Conservation (phyloP, 2,888 invertebrate species). For the Xanthorhoe spadicearia region DNA sequence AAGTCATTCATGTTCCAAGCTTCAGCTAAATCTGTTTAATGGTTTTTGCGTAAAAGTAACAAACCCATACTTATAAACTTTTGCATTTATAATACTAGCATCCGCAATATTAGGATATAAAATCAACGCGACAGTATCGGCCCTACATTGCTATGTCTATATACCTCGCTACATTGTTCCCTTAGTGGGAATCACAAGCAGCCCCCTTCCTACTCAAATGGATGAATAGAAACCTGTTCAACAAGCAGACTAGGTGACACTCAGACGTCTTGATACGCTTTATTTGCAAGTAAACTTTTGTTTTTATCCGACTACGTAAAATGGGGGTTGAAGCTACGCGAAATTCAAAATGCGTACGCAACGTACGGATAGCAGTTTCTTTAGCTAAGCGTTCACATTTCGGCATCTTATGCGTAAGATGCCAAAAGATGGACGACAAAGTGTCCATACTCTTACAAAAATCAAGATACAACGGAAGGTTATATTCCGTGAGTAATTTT, state of each 20-base stretch:
- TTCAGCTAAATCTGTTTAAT: too few species aligned
- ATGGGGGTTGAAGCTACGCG: neutral
- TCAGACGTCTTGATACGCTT: constrained; percentile 41
- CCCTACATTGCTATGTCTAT: constrained; percentile 35
- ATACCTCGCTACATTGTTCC: constrained; percentile 62
- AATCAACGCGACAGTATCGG: constrained; percentile 13
- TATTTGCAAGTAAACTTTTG: constrained; percentile 1
- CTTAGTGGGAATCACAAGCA: constrained; percentile 66
- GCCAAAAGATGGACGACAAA: too few species aligned
- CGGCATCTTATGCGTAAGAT: too few species aligned
- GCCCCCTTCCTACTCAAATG: constrained; percentile 60
- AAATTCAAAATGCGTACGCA: too few species aligned
- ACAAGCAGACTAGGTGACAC: constrained; percentile 40
- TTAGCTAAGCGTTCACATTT: too few species aligned
- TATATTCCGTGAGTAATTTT: too few species aligned
- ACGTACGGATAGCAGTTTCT: too few species aligned
- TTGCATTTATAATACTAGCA: neutral
- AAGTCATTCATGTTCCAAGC: too few species aligned
- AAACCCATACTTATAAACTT: constrained; percentile 7
- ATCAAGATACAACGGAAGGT: too few species aligned
- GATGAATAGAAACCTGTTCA: constrained; percentile 47
- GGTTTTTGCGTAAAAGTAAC: too few species aligned
- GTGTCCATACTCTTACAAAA: too few species aligned
- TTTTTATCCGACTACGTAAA: neutral
- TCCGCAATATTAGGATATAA: neutral